Evolutionary conservation across 2,888 invertebrate species (phyloP), one percentile per base, ranked within the genome.

Genomic region (Corbicula japonica): DNA sequence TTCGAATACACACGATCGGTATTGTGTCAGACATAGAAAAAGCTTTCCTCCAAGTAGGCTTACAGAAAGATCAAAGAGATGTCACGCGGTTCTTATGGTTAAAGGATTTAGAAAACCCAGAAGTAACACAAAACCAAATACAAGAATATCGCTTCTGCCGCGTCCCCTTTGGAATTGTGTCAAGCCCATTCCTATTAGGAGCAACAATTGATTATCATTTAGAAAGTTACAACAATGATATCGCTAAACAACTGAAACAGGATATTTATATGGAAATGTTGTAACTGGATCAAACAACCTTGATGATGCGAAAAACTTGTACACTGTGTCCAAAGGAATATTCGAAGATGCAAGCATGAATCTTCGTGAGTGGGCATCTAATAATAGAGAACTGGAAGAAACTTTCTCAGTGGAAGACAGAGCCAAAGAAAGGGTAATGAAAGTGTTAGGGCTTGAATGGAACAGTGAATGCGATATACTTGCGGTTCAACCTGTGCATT

Each of bases 361-460:
- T 48, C 18, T 48, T n/a, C 48, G 18, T 21, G 48, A 48, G 38
- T 69, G 69, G 69, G 18, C 34, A n/a, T 38, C 58, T 4, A 69
- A 69, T 41, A 18, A 46, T 18, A 8, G 8, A 12, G 26, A 8
- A 34, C 12, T 69, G 6, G 34, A 28, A 8, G 8, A 30, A 4
- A 6, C 10, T 10, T 38, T 41, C 3, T n/a, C 21, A 18, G 8
- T 5, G 2, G 28, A 58, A 15, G 69, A 52, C 5, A 23, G 30
- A 35, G 8, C 34, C 3, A 12, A 5, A 15, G 58, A 58, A 21
- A 23, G 21, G 12, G 23, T 6, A 28, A 35, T 46, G 3, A 26
- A 38, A n/a, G 28, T 58, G 2, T 41, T 69, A 21, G 69, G 69
- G 6, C 21, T 68, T n/a, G 30, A 28, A 32, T 68, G 52, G 58